phyloP scores from a whole-genome alignment of 1,140 invertebrate genomes.

The Drosophila tsacasi region DNA sequence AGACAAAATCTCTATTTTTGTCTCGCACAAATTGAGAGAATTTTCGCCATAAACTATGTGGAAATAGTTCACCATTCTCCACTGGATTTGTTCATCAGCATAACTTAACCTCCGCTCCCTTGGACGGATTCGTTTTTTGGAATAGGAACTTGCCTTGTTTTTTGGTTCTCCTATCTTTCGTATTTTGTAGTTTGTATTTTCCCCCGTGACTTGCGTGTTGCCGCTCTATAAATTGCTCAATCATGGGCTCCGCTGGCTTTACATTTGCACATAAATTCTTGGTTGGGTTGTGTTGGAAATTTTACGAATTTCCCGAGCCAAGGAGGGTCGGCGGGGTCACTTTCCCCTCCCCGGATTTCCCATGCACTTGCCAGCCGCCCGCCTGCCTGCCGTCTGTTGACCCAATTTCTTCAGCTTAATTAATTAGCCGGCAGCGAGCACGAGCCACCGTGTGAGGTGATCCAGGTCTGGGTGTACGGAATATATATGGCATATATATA shows the following conservation, averaged over 20 bases:
- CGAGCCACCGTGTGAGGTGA: conserved; percentile 50
- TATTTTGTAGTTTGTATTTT: conserved; percentile 14
- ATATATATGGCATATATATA: conserved; percentile 8
- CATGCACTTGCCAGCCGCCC: conserved; percentile 60
- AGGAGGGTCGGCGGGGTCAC: conserved; percentile 28
- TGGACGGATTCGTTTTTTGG: neutral
- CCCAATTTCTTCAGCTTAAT: conserved; percentile 72
- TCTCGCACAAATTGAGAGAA: conserved; percentile 47
- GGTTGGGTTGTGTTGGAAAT: conserved; percentile 38
- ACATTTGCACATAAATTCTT: conserved; percentile 63
- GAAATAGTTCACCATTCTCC: conserved; percentile 36
- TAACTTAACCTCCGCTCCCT: conserved; percentile 37
- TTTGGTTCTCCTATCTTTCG: neutral
- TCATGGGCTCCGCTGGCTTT: conserved; percentile 53
- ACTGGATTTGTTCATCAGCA: conserved; percentile 53
- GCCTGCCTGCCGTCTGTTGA: conserved; percentile 43
- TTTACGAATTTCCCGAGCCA: conserved; percentile 49
- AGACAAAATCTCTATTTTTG: conserved; percentile 46
- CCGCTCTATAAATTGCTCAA: conserved; percentile 61
- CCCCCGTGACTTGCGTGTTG: conserved; percentile 45
- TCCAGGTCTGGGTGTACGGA: conserved; percentile 28
- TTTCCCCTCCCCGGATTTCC: conserved; percentile 24
- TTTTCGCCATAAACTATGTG: conserved; percentile 53
- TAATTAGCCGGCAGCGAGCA: conserved; percentile 72
- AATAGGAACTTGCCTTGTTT: conserved; percentile 9